These are phyloP conservation scores for Solenopsis fugax DNA, from an alignment of 1,140 invertebrate species.

Conservation along the genomic window DNA sequence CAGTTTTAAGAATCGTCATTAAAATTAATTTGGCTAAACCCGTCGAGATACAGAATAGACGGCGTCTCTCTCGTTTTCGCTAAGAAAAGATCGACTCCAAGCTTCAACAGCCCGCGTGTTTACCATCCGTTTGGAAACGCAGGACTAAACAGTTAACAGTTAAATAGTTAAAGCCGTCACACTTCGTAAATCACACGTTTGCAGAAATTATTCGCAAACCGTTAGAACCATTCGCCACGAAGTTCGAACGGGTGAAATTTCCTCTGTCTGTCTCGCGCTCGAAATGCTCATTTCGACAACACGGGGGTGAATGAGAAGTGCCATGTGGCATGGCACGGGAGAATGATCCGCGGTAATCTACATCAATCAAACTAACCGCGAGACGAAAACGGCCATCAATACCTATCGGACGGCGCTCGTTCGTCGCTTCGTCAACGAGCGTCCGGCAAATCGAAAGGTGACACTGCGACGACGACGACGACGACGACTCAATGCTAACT, in stretches of 20 bases:
- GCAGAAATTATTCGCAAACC: not conserved
- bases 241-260: not conserved
- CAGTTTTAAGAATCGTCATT: not conserved
- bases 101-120: not conserved
- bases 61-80: not conserved
- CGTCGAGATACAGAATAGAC: not conserved
- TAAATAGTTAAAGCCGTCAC: not conserved
- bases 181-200: not conserved
- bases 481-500: too few relatives aligned
- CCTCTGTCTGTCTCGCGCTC: not conserved
- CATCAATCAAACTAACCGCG: slow-evolving; percentile 20
- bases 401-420: not conserved
- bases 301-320: not conserved
- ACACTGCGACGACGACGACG: not conserved
- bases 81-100: not conserved
- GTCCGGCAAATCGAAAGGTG: slow-evolving; percentile 41
- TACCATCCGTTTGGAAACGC: not conserved
- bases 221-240: not conserved
- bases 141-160: not conserved
- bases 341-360: slow-evolving; percentile 44
- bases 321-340: slow-evolving; percentile 10
- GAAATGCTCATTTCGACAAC: slow-evolving; percentile 17
- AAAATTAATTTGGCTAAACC: not conserved
- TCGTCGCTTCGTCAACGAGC: slow-evolving; percentile 56
- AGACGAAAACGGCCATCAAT: slow-evolving; percentile 44